Evolutionary conservation across 64 coral and sea anemone genomes (phyloP), one percentile per base, ranked within the genome.

Genomic region (Montipora cactus): DNA sequence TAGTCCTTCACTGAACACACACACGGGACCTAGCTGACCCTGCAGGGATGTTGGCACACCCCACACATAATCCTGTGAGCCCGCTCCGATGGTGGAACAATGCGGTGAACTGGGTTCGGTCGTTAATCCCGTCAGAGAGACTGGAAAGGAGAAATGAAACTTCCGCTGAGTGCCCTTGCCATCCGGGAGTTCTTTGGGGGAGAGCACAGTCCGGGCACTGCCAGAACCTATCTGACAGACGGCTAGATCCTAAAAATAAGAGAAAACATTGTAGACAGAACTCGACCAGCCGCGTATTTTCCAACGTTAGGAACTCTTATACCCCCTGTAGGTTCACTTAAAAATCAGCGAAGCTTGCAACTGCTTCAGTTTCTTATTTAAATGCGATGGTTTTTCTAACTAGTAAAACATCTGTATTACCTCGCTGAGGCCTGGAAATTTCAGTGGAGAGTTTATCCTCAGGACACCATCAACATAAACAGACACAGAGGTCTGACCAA

Each of bases 21-120:
- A 99, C 59, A 99, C 92, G 12, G 98, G 92, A 21, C 98, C 95
- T 4, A 99, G 86, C 87, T 99, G 98, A 5, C 98, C 98, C 67
- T 99, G 92, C 22, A 99, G 66, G 20, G 98, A 96, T 7, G 74
- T 89, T 51, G 98, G 98, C 7, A 90, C 89, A 8, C 98, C 98
- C 95, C 98, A 99, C 47, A 94, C 89, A 89, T 85, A 49, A 90
- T 99, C 95, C 92, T 99, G 98, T 5, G 89, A 81, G 3, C 98
- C 94, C 22, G 92, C 95, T 52, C 71, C 51, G 81, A 98, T 95
- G 23, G 88, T 71, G 49, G 89, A 78, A 51, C 83, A 77, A 47
- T 81, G 76, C n/a, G 93, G 87, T 11, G 79, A 89, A n/a, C 81
- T 80, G 14, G 76, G 78, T 8, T 87, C 77, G 5, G 79, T 88